phyloP scores from a whole-genome alignment of 2,797 vertebrate genomes.

The Coendou prehensilis region DNA sequence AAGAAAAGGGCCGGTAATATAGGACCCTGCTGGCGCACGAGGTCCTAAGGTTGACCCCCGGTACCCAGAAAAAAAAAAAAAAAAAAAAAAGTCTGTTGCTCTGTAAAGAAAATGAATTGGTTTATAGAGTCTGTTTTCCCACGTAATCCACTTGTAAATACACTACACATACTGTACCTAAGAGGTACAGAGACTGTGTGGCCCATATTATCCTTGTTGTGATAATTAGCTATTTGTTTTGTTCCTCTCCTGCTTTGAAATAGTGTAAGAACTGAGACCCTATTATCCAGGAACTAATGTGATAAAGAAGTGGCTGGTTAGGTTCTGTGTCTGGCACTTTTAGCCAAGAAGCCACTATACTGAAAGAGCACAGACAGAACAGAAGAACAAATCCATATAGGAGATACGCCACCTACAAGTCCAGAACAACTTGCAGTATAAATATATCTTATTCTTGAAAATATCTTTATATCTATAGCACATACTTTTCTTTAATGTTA shows the following conservation, averaged over 20 bases:
- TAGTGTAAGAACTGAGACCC: not conserved
- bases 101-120: not conserved
- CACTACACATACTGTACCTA: not conserved
- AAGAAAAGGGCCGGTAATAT: no score
- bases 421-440: not conserved
- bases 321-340: not conserved
- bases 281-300: not conserved
- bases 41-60: no score
- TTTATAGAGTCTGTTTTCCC: not conserved
- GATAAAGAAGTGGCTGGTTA: not conserved
- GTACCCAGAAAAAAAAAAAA: not conserved
- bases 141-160: not conserved
- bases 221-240: not conserved
- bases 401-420: not conserved
- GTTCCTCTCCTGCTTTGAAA: not conserved
- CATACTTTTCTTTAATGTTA: not conserved
- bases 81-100: not conserved
- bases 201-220: not conserved
- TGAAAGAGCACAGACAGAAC: not conserved
- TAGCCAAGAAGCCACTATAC: not conserved
- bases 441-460: not conserved
- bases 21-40: no score
- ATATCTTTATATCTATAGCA: constrained; percentile 15
- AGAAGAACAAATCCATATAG: not conserved
- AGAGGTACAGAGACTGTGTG: not conserved